These are phyloP conservation scores for Oscheius sp. DNA, from an alignment of 2,888 invertebrate species.

Conservation along the genomic window DNA sequence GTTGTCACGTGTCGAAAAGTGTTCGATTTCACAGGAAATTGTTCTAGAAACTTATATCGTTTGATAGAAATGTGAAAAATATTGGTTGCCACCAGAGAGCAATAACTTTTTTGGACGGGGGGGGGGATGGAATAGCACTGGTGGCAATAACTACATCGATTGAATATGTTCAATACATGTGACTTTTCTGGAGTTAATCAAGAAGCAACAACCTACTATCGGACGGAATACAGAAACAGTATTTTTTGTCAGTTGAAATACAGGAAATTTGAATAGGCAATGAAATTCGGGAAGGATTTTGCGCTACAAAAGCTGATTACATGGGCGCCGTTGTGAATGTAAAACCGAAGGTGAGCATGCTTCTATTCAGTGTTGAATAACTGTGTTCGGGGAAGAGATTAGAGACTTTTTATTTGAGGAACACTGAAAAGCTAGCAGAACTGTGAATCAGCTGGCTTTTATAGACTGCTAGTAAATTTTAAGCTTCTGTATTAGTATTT, in stretches of 20 bases:
- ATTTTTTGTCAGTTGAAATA: neutral
- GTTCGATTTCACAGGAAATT: neutral
- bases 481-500: no score
- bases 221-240: neutral
- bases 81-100: constrained; percentile 1
- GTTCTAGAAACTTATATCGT: neutral
- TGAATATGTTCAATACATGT: constrained; percentile 23
- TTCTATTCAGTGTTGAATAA: neutral
- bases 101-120: no score
- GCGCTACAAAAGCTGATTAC: constrained; percentile 30
- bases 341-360: constrained; percentile 17
- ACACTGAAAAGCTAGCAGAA: neutral
- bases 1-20: neutral
- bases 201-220: neutral
- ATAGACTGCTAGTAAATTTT: no score
- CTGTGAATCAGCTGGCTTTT: constrained; percentile 6
- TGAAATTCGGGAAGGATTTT: constrained; percentile 23
- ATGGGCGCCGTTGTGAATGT: neutral
- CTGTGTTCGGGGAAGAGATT: neutral
- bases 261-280: constrained; percentile 18
- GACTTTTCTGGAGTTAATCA: neutral
- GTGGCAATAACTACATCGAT: constrained; percentile 28
- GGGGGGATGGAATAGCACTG: constrained; percentile 9
- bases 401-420: neutral
- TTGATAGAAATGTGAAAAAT: neutral